These are phyloP conservation scores for Ceuthmochares aereus DNA, from an alignment of 2,113 vertebrate genomes.

Conservation along the genomic window DNA sequence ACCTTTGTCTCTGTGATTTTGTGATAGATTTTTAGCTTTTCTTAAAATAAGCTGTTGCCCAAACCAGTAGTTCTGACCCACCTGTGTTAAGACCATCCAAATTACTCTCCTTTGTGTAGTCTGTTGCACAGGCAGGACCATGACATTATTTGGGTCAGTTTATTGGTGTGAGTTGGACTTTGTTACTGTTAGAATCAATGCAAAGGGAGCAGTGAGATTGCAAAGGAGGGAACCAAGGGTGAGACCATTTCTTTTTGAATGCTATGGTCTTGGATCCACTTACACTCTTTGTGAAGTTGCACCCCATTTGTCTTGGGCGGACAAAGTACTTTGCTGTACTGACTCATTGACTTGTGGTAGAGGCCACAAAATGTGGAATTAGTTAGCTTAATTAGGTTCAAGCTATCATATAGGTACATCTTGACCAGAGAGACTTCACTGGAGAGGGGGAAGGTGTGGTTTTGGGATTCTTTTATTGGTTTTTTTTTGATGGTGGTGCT, in stretches of 20 bases:
- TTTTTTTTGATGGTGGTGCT: background rate
- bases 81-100: background rate
- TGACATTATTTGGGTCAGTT: background rate
- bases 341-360: background rate
- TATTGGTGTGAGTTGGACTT: background rate
- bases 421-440: background rate
- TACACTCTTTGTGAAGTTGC: background rate
- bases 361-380: background rate
- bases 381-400: background rate
- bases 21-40: background rate
- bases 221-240: background rate
- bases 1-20: background rate
- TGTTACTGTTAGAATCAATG: background rate
- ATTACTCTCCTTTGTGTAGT: background rate
- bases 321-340: background rate
- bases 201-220: background rate
- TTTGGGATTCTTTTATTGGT: background rate
- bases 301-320: background rate
- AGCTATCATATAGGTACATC: background rate
- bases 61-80: background rate
- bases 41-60: background rate
- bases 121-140: background rate
- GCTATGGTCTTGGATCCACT: background rate
- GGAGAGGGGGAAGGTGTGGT: background rate
- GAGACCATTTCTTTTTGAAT: background rate